Percentiles rank a stretch among this genome's conserved stretches.
Conservation (phyloP, 2,888 invertebrate species). For the Octodonta nipae region DNA sequence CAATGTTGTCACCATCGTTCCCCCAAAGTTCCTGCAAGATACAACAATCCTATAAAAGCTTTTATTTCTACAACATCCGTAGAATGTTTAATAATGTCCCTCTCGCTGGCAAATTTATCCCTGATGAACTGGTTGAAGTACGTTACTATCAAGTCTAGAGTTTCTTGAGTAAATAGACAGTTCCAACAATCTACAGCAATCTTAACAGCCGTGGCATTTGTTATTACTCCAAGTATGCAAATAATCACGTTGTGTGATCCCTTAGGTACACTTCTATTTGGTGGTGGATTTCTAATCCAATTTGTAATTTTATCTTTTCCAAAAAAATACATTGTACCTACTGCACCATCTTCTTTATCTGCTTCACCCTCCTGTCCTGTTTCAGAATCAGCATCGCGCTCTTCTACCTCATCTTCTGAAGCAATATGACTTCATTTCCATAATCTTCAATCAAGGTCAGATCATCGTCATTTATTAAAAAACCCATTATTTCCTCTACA, state of each 20-base stretch:
- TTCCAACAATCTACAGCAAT: conserved; percentile 1
- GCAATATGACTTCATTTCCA: conserved; percentile 10
- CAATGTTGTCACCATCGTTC: too few species aligned
- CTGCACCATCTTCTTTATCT: conserved; percentile 3
- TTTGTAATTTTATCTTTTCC: conserved; percentile 1
- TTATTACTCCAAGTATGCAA: neutral
- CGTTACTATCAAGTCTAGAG: neutral
- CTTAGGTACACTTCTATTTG: neutral
- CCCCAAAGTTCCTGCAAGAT: too few species aligned
- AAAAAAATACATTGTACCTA: neutral
- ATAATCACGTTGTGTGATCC: conserved; percentile 1
- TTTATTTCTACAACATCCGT: too few species aligned
- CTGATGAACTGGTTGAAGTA: neutral
- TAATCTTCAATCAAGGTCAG: conserved; percentile 8
- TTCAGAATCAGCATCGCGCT: conserved; percentile 8
- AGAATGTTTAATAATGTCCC: too few species aligned
- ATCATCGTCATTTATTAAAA: conserved; percentile 8
- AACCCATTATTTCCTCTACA: conserved; percentile 1
- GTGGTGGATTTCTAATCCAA: neutral
- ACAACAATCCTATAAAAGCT: too few species aligned
- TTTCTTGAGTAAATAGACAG: conserved; percentile 1
- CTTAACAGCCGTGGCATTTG: conserved; percentile 1
- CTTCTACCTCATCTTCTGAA: conserved; percentile 10
- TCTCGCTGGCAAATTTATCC: too few species aligned
- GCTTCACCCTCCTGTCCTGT: conserved; percentile 7